Evolutionary conservation across 2,888 invertebrate species (phyloP).

Genomic region (Gortyna flavago): DNA sequence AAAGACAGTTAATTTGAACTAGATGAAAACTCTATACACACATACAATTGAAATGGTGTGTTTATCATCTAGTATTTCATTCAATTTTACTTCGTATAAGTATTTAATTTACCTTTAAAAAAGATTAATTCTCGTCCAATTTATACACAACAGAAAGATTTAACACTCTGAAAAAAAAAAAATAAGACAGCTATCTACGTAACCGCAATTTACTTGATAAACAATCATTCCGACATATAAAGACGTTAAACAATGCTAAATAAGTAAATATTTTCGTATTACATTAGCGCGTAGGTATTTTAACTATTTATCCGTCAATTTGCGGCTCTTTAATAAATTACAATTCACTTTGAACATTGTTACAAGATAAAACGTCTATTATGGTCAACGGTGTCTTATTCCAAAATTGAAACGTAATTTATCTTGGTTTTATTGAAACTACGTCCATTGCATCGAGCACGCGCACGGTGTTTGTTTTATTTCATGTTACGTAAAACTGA

Average conservation of each 20-base stretch:
- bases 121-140: neutral
- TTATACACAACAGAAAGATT: neutral
- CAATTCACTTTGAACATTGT: slow-evolving; percentile 38
- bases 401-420: slow-evolving; percentile 33
- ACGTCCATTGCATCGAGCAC: slow-evolving; percentile 20
- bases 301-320: slow-evolving; percentile 46
- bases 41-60: neutral
- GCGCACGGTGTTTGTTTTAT: slow-evolving; percentile 40
- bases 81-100: neutral
- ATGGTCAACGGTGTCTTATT: slow-evolving; percentile 34
- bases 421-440: slow-evolving; percentile 41
- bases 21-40: neutral
- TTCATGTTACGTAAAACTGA: slow-evolving; percentile 21
- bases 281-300: slow-evolving; percentile 37
- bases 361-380: slow-evolving; percentile 49
- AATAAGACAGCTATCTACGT: no score
- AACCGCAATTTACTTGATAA: neutral
- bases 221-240: slow-evolving; percentile 10
- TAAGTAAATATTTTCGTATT: slow-evolving; percentile 31
- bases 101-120: neutral
- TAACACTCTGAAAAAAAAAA: neutral
- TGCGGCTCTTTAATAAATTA: slow-evolving; percentile 46
- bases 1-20: neutral
- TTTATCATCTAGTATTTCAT: neutral
- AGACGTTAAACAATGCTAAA: slow-evolving; percentile 41